These are phyloP conservation scores for Ceryle rudis DNA, from an alignment of 2,797 vertebrate genomes.

Conservation along the genomic window DNA sequence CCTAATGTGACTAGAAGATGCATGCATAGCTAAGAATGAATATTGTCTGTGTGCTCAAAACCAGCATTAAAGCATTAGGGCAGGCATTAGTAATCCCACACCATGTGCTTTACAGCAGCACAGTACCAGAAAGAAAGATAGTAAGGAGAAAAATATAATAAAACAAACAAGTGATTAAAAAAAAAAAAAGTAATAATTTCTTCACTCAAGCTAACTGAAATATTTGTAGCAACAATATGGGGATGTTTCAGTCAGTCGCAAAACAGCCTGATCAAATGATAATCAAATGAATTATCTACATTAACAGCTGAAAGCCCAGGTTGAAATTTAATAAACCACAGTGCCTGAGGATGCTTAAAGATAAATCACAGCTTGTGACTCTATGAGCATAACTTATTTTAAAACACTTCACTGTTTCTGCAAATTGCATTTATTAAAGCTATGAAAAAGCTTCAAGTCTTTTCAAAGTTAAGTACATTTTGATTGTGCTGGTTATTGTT, in stretches of 20 bases:
- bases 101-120: background rate
- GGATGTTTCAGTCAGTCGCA: constrained; percentile 76
- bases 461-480: constrained; percentile 2
- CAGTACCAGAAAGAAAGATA: constrained; percentile 3
- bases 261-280: constrained; percentile 76
- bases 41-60: background rate
- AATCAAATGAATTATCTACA: constrained; percentile 77
- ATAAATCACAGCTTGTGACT: constrained; percentile 43
- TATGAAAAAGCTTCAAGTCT: background rate
- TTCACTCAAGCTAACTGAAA: constrained; percentile 4
- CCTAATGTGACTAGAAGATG: constrained; percentile 40
- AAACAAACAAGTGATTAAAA: background rate
- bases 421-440: constrained; percentile 23
- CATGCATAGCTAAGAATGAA: background rate
- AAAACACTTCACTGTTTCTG: constrained; percentile 13
- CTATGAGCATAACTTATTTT: constrained; percentile 23
- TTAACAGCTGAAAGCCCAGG: constrained; percentile 74
- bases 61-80: background rate
- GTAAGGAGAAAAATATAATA: background rate
- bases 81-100: constrained; percentile 31
- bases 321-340: constrained; percentile 81
- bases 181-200: background rate
- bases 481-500: background rate
- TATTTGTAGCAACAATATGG: constrained; percentile 51
- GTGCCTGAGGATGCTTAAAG: constrained; percentile 63